A percentile compares a stretch with the other conserved stretches of the same genome.
Conservation (phyloP, 2,797 vertebrate genomes). For the Sylvilagus floridanus region DNA sequence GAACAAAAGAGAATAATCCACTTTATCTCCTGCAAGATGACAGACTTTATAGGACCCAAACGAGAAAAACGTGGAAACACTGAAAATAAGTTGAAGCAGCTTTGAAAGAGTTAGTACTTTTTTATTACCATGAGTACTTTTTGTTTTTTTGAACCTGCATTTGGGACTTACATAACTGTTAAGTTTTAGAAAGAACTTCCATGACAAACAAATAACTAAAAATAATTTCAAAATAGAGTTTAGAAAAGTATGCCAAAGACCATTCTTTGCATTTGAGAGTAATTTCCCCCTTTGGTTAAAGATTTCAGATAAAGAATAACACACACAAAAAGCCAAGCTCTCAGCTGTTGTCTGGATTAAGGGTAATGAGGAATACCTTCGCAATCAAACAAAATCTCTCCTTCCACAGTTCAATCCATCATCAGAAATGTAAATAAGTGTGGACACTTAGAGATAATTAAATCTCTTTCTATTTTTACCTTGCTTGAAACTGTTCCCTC, state of each 20-base stretch:
- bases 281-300: not conserved
- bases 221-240: constrained; percentile 14
- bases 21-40: not conserved
- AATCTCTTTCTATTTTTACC: not conserved
- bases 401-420: not conserved
- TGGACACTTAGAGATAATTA: not conserved
- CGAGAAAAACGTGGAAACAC: not conserved
- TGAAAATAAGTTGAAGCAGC: not conserved
- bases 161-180: not conserved
- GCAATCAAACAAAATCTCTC: not conserved
- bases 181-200: constrained; percentile 40
- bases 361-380: not conserved
- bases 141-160: not conserved
- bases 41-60: not conserved
- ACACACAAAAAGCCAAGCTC: not conserved
- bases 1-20: constrained; percentile 52
- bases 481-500: not conserved
- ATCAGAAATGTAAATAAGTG: not conserved
- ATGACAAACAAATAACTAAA: constrained; percentile 8
- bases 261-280: not conserved
- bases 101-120: not conserved
- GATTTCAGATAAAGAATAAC: not conserved
- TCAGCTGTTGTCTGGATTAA: not conserved
- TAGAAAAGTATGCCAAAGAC: constrained; percentile 5
- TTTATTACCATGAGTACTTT: not conserved